Base-by-base conservation (phyloP, 2,113 vertebrate species). In the Proteles cristata region DNA sequence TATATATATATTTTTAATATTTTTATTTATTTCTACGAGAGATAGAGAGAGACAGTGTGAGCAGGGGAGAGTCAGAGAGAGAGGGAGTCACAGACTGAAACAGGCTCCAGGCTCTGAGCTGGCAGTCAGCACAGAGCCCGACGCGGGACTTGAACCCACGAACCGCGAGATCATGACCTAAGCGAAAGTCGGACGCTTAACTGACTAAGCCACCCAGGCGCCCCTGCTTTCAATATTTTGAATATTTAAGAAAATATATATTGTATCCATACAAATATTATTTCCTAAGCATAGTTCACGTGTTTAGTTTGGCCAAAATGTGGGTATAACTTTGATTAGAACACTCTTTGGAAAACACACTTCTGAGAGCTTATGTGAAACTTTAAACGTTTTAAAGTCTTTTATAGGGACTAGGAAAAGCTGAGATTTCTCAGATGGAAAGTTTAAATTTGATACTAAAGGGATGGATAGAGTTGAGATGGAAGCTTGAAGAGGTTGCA, bases 221-320 rank as follows among this genome's bases (percentile, higher is more conserved):
- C n/a, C n/a, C n/a, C n/a, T 76, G 25, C 15, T 58, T 69, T 43
- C 55, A 45, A 35, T 87, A 87, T 82, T 95, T 93, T 95, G 16
- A 77, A 17, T 68, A 45, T 43, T 71, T 88, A 88, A 88, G 76
- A 95, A 74, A 19, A 26, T 93, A 28, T 45, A 39, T 55, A 43
- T 21, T 65, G 3, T 91, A 65, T 83, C 16, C 25, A 45, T 65
- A 73, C 1, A 80, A 39, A 68, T 76, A 61, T 55, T 71, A 88
- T 88, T 94, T 92, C 28, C 33, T 68, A 63, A 76, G 28, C 5
- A 4, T 95, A 50, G 68, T 65, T 97, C 39, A 58, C 55, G 0
- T 61, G 21, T 88, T 65, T 65, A 53, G 26, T 74, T 16, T 94
- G 25, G 33, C 79, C 25, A 85, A 74, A 84, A 48, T 86, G 35